Conservation (phyloP, 2,888 invertebrate genomes). For the Schizotus pectinicornis region DNA sequence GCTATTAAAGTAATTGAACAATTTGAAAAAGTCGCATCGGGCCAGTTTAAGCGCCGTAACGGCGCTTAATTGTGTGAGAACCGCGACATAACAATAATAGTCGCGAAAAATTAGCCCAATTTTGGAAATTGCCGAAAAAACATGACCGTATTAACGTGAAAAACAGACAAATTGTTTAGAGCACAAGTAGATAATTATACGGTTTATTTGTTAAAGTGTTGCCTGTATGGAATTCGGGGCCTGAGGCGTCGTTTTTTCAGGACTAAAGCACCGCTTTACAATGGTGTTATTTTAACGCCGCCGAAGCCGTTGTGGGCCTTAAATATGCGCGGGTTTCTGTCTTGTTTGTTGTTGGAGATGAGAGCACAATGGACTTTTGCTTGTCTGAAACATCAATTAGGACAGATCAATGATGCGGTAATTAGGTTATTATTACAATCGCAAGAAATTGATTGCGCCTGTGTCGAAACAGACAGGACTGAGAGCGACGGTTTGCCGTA, state of each 20-base stretch:
- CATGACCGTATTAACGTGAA: constrained; percentile 13
- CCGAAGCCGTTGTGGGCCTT: constrained; percentile 2
- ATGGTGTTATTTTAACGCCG: constrained; percentile 14
- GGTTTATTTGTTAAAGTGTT: constrained; percentile 16
- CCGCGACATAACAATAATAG: neutral
- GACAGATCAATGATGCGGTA: neutral
- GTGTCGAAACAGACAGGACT: too few species aligned
- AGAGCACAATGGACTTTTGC: constrained; percentile 8
- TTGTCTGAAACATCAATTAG: constrained; percentile 19
- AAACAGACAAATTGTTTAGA: constrained; percentile 8
- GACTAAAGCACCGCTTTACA: constrained; percentile 1
- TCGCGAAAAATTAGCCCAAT: constrained; percentile 8
- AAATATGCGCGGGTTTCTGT: neutral
- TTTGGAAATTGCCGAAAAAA: neutral
- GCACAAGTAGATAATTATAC: constrained; percentile 18
- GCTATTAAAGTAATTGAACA: too few species aligned
- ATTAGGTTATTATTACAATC: too few species aligned
- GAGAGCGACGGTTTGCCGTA: too few species aligned
- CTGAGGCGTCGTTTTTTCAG: constrained; percentile 10
- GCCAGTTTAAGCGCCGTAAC: neutral
- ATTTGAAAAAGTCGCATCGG: too few species aligned
- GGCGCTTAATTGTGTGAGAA: constrained; percentile 6
- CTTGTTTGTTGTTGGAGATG: constrained; percentile 18
- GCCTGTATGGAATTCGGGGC: constrained; percentile 14
- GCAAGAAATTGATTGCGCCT: too few species aligned